A percentile compares a stretch with the other conserved stretches of the same genome.
Conservation (phyloP, 2,888 invertebrate species). For the Synanthedon vespiformis region DNA sequence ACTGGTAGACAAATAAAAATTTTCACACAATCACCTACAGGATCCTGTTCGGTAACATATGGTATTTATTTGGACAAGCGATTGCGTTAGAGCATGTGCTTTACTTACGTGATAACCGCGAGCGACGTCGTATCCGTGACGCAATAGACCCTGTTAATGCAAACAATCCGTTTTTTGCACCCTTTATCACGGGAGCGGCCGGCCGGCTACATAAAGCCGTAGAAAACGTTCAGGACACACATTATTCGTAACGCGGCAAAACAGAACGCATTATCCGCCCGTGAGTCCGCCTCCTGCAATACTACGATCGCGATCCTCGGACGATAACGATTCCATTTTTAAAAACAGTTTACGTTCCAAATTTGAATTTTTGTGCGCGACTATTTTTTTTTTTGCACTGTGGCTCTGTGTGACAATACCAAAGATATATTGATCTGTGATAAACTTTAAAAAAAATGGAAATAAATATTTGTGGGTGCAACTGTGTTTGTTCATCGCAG, state of each 20-base stretch:
- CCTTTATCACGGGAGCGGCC: conserved; percentile 62
- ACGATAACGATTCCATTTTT: conserved; percentile 11
- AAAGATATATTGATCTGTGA: conserved; percentile 43
- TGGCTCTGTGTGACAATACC: conserved; percentile 16
- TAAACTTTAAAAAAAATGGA: conserved; percentile 28
- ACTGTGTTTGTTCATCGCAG: conserved; percentile 31
- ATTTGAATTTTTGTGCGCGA: conserved; percentile 28
- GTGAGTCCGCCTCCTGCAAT: conserved; percentile 35
- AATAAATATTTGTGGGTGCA: conserved; percentile 26
- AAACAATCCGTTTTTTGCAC: conserved; percentile 67
- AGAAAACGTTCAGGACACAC: conserved; percentile 65
- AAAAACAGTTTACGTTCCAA: conserved; percentile 10
- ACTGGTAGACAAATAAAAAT: not conserved
- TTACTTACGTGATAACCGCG: conserved; percentile 43
- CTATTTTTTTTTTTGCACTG: conserved; percentile 12
- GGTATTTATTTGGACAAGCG: conserved; percentile 61
- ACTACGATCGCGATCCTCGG: conserved; percentile 12
- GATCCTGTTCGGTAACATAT: conserved; percentile 53
- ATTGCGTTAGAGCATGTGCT: conserved; percentile 56
- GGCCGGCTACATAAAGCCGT: conserved; percentile 57
- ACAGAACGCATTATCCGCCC: conserved; percentile 54
- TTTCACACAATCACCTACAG: conserved; percentile 23
- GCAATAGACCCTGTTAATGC: conserved; percentile 53
- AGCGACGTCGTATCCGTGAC: conserved; percentile 55
- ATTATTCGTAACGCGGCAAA: conserved; percentile 56